Evolutionary conservation across 2,797 vertebrate species (phyloP), one percentile per base, ranked within the genome.

Genomic region (Peromyscus nudipes): DNA sequence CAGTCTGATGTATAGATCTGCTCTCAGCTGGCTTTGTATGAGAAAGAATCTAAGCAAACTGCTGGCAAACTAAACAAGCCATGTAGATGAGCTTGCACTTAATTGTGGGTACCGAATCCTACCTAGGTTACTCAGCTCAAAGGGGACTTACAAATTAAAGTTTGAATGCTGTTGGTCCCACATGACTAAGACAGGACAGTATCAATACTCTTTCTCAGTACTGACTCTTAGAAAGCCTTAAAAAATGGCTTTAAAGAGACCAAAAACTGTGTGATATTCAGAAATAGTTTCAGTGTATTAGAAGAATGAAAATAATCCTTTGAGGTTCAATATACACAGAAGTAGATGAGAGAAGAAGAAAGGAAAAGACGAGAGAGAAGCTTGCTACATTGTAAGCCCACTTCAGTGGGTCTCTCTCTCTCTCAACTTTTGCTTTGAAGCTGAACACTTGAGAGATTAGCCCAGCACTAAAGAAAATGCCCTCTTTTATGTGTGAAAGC

Each of bases 381-480:
- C 93, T 83, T n/a, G 52, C 79, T 97, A n/a, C 37, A 62, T 96
- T 97, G 71, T 97, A 98, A 98, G 77, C 84, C 88, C 69, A 73
- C 93, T 98, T 97, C 34, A 65, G 91, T 96, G 86, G 12, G 90
- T 52, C 27, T 49, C 62, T 86, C 34, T 79, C 23, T 77, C 55
- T 90, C 60, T 67, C 94, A 97, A 34, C 90, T 92, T 99, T 98
- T 97, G 96, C 98, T 99, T 99, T 99, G 99, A 99, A 99, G 99
- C 98, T 99, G 99, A 99, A 99, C 99, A 98, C 99, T 99, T 99
- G 99, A 99, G 99, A 99, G 99, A 99, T 99, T 98, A 99, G 98
- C 98, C 98, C 97, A 98, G 98, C 98, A 98, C 99, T 99, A 99
- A 99, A 99, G 99, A 99, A 98, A 99, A 99, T 99, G 98, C 98